phyloP scores from a whole-genome alignment of 1,140 invertebrate species.

The Prorops nasuta region DNA sequence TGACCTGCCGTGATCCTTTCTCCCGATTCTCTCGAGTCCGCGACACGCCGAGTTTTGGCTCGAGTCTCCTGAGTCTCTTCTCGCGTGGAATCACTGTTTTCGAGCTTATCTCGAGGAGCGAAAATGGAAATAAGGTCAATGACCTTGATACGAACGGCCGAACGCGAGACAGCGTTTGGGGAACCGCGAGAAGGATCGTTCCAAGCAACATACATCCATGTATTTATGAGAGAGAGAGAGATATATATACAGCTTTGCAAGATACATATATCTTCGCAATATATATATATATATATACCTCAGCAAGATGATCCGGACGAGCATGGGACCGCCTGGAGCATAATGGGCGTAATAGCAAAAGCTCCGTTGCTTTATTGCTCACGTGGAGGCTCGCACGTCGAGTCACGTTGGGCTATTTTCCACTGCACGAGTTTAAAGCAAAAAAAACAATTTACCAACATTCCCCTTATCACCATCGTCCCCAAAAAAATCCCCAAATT shows the following conservation, averaged over 20 bases:
- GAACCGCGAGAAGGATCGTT: neutral
- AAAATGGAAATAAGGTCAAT: conserved; percentile 17
- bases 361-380: conserved; percentile 4
- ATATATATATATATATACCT: too few relatives aligned
- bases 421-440: conserved; percentile 11
- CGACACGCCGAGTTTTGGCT: neutral
- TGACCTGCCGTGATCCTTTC: too few relatives aligned
- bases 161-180: neutral
- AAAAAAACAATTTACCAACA: conserved; percentile 11
- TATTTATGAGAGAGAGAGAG: too few relatives aligned
- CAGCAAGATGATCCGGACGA: too few relatives aligned
- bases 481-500: too few relatives aligned
- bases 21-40: conserved; percentile 3
- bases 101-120: conserved; percentile 14
- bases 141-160: conserved; percentile 5
- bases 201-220: too few relatives aligned
- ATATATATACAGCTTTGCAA: too few relatives aligned
- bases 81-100: too few relatives aligned
- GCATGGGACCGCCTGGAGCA: conserved; percentile 1
- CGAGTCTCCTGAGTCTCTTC: too few relatives aligned
- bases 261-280: too few relatives aligned
- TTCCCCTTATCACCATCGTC: too few relatives aligned
- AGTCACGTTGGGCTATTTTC: conserved; percentile 8
- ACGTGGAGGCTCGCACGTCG: conserved; percentile 8
- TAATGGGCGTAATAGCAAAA: conserved; percentile 3